Evolutionary conservation across 2,888 invertebrate genomes (phyloP), one percentile per base, ranked within the genome.

Genomic region (Nymphalis urticae): DNA sequence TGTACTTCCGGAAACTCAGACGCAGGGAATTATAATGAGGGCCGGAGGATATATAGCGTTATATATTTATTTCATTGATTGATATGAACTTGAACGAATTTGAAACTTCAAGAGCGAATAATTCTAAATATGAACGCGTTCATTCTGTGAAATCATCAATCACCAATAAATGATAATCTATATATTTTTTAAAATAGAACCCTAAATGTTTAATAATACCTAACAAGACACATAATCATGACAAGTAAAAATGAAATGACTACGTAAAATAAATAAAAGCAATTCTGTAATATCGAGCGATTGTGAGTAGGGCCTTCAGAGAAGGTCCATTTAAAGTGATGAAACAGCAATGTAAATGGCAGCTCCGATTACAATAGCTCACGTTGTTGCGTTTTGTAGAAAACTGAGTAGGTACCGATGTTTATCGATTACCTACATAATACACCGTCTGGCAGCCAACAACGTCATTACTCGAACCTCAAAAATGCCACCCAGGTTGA

Each of bases 401-500:
- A 81, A 80, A 80, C 77, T 74, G 76, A 83, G 80, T 79, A 80
- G 60, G 51, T 32, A 54, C 72, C 78, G 79, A 75, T 77, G 77
- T 83, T 84, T 85, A 85, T 84, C 80, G 83, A 84, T 81, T 80
- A 77, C 67, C 69, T 68, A 69, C 69, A 65, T 68, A 71, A 71
- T 71, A 70, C 59, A 56, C 56, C 68, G 53, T 79, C 79, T 76
- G 79, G 76, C 75, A 83, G 79, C 84, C 83, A 82, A 85, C 84
- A 82, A 83, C 84, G 84, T 81, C 84, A 84, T 84, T 88, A 86
- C 89, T 85, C 85, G 84, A 88, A 73, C 71, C 70, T 73, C 71
- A 65, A 90, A 89, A 79, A 83, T 78, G 86, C 90, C 90, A 90
- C 91, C 90, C 90, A 90, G 86, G 90, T 85, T 76, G 90, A 81